These are phyloP conservation scores for Saturnia japonica DNA, from an alignment of 2,888 invertebrate genomes.

Conservation along the genomic window DNA sequence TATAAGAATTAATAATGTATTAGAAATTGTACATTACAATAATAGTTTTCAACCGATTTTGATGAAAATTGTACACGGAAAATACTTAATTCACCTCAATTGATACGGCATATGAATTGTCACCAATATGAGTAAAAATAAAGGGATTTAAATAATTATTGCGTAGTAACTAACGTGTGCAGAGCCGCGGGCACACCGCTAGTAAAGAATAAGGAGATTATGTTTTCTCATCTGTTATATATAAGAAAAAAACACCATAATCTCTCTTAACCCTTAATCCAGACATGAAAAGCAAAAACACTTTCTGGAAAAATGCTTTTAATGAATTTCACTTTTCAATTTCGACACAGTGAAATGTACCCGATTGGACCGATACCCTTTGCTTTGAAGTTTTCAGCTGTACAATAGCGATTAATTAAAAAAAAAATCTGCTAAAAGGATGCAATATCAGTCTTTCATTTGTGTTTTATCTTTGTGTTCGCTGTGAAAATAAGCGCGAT, in stretches of 20 bases:
- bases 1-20: no score
- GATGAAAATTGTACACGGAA: no score
- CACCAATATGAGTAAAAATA: no score
- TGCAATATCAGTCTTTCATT: conserved; percentile 50
- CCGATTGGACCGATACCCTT: conserved; percentile 44
- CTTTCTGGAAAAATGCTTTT: conserved; percentile 30
- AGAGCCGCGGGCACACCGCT: no score
- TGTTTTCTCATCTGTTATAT: neutral
- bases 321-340: conserved; percentile 39
- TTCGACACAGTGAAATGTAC: conserved; percentile 40
- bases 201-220: conserved; percentile 19
- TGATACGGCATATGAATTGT: no score
- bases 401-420: conserved; percentile 63
- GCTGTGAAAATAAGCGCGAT: neutral
- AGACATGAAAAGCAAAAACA: conserved; percentile 29
- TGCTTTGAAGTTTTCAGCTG: conserved; percentile 53
- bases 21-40: no score
- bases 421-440: conserved; percentile 44
- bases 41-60: no score
- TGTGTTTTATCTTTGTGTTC: conserved; percentile 24
- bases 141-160: no score
- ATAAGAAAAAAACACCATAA: no score
- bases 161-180: no score
- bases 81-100: no score
- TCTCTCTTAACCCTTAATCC: conserved; percentile 26